phyloP scores from a whole-genome alignment of 2,888 invertebrate species.

The Ophraella communa region DNA sequence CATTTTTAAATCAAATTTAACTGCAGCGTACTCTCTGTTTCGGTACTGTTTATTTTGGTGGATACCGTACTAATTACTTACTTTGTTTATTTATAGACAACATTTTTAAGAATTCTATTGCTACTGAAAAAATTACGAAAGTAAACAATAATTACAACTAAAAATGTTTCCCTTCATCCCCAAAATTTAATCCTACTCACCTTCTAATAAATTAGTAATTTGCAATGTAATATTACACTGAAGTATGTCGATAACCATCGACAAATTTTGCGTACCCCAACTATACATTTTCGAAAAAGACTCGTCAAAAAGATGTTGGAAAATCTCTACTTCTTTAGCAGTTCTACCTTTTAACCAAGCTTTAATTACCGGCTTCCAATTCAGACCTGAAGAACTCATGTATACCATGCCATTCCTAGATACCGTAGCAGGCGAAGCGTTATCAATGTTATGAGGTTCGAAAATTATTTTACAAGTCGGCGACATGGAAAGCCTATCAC shows the following conservation, averaged over 20 bases:
- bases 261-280: conserved; percentile 86
- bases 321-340: conserved; percentile 66
- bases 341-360: conserved; percentile 80
- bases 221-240: conserved; percentile 91
- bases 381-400: conserved; percentile 95
- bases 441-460: conserved; percentile 97
- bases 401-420: conserved; percentile 77
- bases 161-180: too few species aligned
- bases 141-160: too few species aligned
- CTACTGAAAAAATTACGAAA: too few species aligned
- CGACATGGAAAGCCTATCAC: conserved; percentile 93
- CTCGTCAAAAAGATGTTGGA: conserved; percentile 75
- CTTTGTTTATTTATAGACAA: too few species aligned
- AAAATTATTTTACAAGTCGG: conserved; percentile 95
- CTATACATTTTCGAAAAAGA: conserved; percentile 77
- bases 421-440: conserved; percentile 96
- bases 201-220: conserved; percentile 84
- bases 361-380: conserved; percentile 88
- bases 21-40: too few species aligned
- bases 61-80: too few species aligned
- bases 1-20: too few species aligned
- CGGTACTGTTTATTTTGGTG: too few species aligned
- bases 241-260: conserved; percentile 83
- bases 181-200: conserved; percentile 35
- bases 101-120: too few species aligned